Conservation (phyloP, 2,797 vertebrate genomes). For the Morus bassanus region DNA sequence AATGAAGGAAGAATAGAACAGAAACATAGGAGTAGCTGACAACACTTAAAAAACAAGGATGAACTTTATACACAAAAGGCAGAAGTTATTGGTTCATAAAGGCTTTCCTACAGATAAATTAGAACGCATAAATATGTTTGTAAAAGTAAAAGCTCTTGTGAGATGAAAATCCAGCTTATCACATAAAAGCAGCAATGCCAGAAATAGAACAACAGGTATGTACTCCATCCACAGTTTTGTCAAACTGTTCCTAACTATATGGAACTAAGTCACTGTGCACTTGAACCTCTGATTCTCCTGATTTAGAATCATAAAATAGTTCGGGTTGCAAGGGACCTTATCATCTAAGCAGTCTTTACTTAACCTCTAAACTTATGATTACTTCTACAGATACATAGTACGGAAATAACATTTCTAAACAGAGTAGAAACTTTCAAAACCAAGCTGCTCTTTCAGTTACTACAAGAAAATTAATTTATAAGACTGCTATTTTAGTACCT, state of each 20-base stretch:
- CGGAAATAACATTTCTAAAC: neutral
- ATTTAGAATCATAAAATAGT: neutral
- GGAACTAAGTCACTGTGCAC: neutral
- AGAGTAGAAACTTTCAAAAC: neutral
- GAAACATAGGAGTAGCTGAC: neutral
- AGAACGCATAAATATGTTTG: neutral
- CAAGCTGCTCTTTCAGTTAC: neutral
- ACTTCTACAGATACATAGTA: neutral
- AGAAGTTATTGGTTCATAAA: neutral
- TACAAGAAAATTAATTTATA: neutral
- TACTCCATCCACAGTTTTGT: neutral
- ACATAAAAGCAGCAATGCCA: neutral
- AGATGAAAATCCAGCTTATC: neutral
- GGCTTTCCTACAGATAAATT: neutral
- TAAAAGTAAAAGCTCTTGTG: neutral
- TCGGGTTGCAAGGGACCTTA: neutral
- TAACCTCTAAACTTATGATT: neutral
- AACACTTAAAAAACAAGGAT: neutral
- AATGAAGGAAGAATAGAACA: neutral
- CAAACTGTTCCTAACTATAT: neutral
- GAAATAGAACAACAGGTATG: neutral
- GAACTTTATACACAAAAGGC: neutral
- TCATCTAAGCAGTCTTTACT: neutral
- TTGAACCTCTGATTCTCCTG: neutral
- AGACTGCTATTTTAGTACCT: neutral